Base-by-base conservation (phyloP, 2,888 invertebrate genomes). In the Pristionchus japonicus region DNA sequence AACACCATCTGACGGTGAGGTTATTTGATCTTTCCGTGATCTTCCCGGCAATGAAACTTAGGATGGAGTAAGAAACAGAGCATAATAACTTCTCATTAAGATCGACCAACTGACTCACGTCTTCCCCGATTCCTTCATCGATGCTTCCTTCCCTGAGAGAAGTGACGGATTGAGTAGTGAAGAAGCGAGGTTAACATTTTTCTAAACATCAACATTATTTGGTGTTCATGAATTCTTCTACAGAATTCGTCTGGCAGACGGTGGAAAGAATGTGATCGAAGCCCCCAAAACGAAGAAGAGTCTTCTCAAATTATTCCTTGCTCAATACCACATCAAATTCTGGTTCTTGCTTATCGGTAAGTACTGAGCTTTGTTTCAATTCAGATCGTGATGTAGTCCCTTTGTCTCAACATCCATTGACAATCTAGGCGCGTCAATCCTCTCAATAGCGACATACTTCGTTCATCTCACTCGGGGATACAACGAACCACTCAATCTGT, bases 281-380 rank as follows among this genome's bases (percentile, higher is more conserved):
- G 89, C 92, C 1, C 92, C 92, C 3, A 90, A 89, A 37, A 91
- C 92, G 37, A 89, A 90, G 27, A 87, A 88, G 40, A 92, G 90
- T 80, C 80, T 93, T 13, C 82, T 92, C 57, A 89, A 89, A 64
- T 89, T 93, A 82, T 92, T 94, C 89, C 90, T 92, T 37, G 89
- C 89, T 27, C 94, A 94, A 86, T 94, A 94, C 82, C 92, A 94
- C 70, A 93, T 93, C 90, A 93, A 93, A 89, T 94, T 94, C 86
- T 94, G 94, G 94, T 89, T 94, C 34, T 90, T 94, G 1, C 89
- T 94, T 3, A 90, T 93, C 43, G 92, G 92, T 91, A 34, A 40
- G 85, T 88, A 23, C 6, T 27, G 47, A 31, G 20, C 27, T 47
- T 3, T 47, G 15, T 27, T 20, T n/a, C 23, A 17, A 49, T 49